Evolutionary conservation across 2,888 invertebrate species (phyloP), one percentile per base, ranked within the genome.

Genomic region (Callyntrura guangdongensis): DNA sequence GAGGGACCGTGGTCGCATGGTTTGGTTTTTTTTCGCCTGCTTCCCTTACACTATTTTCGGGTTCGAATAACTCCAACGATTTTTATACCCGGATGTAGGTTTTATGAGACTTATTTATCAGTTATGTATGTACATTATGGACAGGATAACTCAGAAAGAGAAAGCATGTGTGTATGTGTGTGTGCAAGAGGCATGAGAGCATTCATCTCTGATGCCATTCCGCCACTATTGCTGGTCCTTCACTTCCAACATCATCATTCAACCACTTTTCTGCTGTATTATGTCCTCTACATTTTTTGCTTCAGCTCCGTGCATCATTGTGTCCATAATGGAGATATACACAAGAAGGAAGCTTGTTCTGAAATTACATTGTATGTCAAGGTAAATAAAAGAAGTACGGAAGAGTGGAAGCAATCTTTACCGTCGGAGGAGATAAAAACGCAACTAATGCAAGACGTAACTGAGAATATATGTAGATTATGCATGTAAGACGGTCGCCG

Each of bases 311-410:
- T 82, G 36, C 36, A 61, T 82, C 82, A 82, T 61, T 47, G 20
- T 82, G 82, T 22, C 61, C 20, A 14, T 82, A 82, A 82, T 64
- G 64, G 61, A 82, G 56, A 82, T 56, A 61, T 81, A 45, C 27
- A 81, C 81, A 14, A 17, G 14, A 59, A 79, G n/a, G 12, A n/a
- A 36, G 53, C 77, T 77, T 81, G 20, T 81, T 36, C 49, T 49
- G 25, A 64, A 83, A 67, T 36, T 83, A 49, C 81, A 61, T 36
- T 81, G 69, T 69, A 67, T 67, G 81, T 81, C 87, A 87, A 81
- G 87, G 81, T 81, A 69, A 67, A 67, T 17, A 53, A 47, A 64
- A 53, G 61, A 36, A 53, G n/a, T n/a, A 53, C 2, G 53, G 14
- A 9, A 53, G 8, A 53, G n/a, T 14, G n/a, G 53, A 69, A 74